Evolutionary conservation across 2,888 invertebrate genomes (phyloP).

Genomic region (Lamproptera curius): DNA sequence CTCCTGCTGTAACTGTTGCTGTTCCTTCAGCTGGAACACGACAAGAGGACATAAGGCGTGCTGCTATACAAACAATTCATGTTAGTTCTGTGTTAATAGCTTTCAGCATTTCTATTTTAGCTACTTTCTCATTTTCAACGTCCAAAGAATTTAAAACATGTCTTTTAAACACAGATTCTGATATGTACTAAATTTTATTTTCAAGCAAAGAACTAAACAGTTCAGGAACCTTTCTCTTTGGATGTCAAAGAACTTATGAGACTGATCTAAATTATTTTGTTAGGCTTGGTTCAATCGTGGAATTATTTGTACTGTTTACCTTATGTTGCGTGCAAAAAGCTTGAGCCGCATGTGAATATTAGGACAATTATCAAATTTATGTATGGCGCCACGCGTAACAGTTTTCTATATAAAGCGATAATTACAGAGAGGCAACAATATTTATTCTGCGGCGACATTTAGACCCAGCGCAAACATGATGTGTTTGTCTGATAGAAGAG

Average conservation of each 20-base stretch:
- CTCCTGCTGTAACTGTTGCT: slow-evolving; percentile 95
- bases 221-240: not conserved
- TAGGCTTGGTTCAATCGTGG: no score
- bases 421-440: no score
- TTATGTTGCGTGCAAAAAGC: no score
- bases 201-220: not conserved
- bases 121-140: not conserved
- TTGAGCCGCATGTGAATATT: no score
- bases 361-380: no score
- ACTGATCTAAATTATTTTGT: no score
- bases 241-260: not conserved
- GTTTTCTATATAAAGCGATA: no score
- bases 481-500: not conserved
- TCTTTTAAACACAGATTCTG: not conserved
- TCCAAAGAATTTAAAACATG: not conserved
- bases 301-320: no score
- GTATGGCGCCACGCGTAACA: no score
- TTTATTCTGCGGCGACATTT: no score
- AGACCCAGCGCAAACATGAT: no score
- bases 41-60: not conserved
- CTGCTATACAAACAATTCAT: not conserved
- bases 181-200: not conserved
- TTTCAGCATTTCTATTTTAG: not conserved
- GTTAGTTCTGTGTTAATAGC: not conserved
- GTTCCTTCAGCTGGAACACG: slow-evolving; percentile 90